Evolutionary conservation across 2,797 vertebrate genomes (phyloP).

Genomic region (Periparus ater): DNA sequence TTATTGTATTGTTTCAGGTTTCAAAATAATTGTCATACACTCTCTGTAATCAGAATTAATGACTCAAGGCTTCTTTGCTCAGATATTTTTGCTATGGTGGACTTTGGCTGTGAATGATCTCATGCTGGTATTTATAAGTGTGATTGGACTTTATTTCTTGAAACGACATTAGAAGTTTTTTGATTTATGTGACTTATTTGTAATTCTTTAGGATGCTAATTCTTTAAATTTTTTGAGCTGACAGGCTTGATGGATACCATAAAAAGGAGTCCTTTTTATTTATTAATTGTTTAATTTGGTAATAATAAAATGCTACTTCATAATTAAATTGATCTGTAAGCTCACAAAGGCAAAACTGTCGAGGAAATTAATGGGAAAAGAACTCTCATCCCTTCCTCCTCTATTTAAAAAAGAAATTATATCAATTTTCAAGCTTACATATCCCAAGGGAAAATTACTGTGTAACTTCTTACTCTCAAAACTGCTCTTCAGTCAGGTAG

Average conservation of each 20-base stretch:
- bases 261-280: background rate
- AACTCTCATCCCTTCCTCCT: background rate
- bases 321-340: background rate
- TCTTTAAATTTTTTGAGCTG: slow-evolving; percentile 7
- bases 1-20: background rate
- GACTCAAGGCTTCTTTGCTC: slow-evolving; percentile 2
- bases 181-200: slow-evolving; percentile 39
- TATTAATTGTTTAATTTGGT: slow-evolving; percentile 15
- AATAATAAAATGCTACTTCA: background rate
- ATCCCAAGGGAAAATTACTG: background rate
- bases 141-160: slow-evolving; percentile 32
- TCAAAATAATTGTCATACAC: background rate
- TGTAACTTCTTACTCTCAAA: background rate
- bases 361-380: background rate
- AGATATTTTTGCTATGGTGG: background rate
- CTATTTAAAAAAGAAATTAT: background rate
- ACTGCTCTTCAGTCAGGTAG: background rate
- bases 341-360: background rate
- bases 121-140: slow-evolving; percentile 6
- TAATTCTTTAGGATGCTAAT: slow-evolving; percentile 30
- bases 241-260: background rate
- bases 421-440: background rate
- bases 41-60: background rate
- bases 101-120: slow-evolving; percentile 23
- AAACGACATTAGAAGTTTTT: slow-evolving; percentile 27